Evolutionary conservation across 2,797 vertebrate genomes (phyloP).

Genomic region (Pseudochirops cupreus): DNA sequence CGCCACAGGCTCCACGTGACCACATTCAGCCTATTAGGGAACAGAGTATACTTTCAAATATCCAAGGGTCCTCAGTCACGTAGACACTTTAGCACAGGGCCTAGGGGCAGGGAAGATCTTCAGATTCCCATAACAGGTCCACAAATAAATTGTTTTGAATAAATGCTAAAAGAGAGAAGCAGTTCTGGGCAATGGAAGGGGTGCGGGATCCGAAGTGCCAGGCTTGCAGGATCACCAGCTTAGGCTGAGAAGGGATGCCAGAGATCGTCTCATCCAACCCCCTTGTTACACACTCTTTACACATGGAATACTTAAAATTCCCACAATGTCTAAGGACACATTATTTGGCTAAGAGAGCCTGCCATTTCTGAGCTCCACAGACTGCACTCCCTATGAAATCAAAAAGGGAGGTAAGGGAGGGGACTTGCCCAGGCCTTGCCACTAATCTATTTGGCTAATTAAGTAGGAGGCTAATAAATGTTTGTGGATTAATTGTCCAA

Average conservation of each 20-base stretch:
- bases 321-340: not conserved
- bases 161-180: not conserved
- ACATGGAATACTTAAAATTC: constrained; percentile 20
- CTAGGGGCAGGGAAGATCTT: too few species aligned
- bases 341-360: constrained; percentile 2
- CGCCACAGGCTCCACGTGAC: too few species aligned
- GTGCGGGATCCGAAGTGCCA: not conserved
- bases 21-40: too few species aligned
- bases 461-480: not conserved
- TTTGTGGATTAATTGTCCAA: not conserved
- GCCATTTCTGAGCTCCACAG: constrained; percentile 51
- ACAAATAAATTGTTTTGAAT: not conserved
- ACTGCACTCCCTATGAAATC: not conserved
- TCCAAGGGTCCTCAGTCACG: too few species aligned
- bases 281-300: not conserved
- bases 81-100: too few species aligned
- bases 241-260: not conserved
- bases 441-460: not conserved
- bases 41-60: too few species aligned
- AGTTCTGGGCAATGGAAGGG: not conserved
- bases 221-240: not conserved
- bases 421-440: not conserved
- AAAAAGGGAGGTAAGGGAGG: not conserved
- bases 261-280: not conserved
- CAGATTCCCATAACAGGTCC: too few species aligned